Base-by-base conservation (phyloP, 2,888 invertebrate species). In the Anagyrus pseudococci region DNA sequence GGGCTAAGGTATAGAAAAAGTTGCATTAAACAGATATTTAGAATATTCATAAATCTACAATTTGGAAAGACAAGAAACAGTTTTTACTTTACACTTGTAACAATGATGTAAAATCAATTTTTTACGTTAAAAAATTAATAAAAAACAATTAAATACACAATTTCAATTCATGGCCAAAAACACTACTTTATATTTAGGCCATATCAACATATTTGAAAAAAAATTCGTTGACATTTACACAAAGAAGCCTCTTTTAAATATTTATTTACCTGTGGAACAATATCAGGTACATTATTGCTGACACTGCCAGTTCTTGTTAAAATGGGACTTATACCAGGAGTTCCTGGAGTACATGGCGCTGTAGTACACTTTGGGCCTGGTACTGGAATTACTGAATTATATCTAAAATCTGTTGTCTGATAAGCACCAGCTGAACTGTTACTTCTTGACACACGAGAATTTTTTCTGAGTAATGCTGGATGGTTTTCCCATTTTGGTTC, bases 401-500 rank as follows among this genome's bases (percentile, higher is more conserved):
- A 79, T 61, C 77, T 72, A 53, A 77, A 79, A 60, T 80, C 78
- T 57, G 73, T 72, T 22, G 77, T 70, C 62, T 79, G 78, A 68
- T 78, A 80, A 2, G 77, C 71, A 59, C 77, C 73, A 19, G 76
- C 79, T 17, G 79, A 78, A 65, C 80, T 80, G 65, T 75, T 79
- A 54, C 80, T 80, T 52, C 80, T 73, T 8, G 80, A 77, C 41
- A 81, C 72, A 66, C 74, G 74, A 33, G 78, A 72, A 25, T 77
- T 71, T 66, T 74, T 75, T 59, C 74, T 73, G 57, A 80, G 62
- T 58, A 80, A 66, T 17, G 75, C 67, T 15, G 80, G 77, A 72
- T 80, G 81, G 2, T 73, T 77, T 10, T 80, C 80, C 80, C 80
- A 81, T 70, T 76, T 79, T 40, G 80, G 79, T 58, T 81, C 80